Evolutionary conservation across 2,888 invertebrate species (phyloP).

Genomic region (Oconnorella tubifera): DNA sequence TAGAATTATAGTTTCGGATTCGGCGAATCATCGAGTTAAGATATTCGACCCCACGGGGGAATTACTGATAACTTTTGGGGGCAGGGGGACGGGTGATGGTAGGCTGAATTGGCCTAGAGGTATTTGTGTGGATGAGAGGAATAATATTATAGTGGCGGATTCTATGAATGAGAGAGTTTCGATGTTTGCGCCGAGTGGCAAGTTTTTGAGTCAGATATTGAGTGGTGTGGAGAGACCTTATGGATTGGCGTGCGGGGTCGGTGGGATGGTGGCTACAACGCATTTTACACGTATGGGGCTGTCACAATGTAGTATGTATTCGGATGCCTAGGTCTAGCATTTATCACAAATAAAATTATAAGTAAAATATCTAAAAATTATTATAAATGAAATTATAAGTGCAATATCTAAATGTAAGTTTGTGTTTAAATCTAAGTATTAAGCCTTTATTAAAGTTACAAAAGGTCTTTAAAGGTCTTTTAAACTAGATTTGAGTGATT

Average conservation of each 20-base stretch:
- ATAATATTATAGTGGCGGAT: slow-evolving; percentile 32
- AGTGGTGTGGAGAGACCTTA: slow-evolving; percentile 17
- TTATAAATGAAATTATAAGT: too few relatives aligned
- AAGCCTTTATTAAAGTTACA: too few relatives aligned
- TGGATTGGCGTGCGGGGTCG: slow-evolving; percentile 6
- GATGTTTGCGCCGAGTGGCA: slow-evolving; percentile 25
- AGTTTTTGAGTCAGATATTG: slow-evolving; percentile 27
- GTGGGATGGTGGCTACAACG: not conserved
- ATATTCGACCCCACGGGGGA: slow-evolving; percentile 26
- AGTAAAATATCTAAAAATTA: too few relatives aligned
- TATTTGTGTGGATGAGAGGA: slow-evolving; percentile 20
- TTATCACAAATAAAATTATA: too few relatives aligned
- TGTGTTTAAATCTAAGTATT: too few relatives aligned
- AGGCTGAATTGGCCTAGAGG: slow-evolving; percentile 33
- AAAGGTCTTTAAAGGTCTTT: too few relatives aligned
- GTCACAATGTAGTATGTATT: not conserved
- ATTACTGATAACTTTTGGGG: slow-evolving; percentile 23
- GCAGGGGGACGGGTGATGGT: slow-evolving; percentile 23
- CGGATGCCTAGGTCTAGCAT: too few relatives aligned
- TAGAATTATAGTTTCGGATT: slow-evolving; percentile 30
- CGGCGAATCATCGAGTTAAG: slow-evolving; percentile 32
- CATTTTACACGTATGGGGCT: not conserved
- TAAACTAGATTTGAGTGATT: too few relatives aligned
- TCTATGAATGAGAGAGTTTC: slow-evolving; percentile 25
- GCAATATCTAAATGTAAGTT: too few relatives aligned